Base-by-base conservation (phyloP, 2,888 invertebrate genomes). In the Luperina nickerlii region DNA sequence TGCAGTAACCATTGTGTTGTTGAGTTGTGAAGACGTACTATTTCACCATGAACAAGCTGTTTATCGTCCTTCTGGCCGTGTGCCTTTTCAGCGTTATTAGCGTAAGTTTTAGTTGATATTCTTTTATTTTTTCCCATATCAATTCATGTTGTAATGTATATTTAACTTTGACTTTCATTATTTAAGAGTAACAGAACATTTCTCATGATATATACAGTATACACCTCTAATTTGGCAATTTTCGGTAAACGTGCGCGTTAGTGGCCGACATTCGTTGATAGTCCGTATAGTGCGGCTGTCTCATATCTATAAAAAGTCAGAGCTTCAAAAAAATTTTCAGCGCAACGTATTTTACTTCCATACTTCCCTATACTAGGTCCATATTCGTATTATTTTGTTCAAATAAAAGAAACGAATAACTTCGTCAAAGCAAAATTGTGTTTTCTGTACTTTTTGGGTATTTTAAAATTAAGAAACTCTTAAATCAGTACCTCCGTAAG, bases 51-150 rank as follows among this genome's bases (percentile, higher is more conserved):
- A 94, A 95, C 89, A 96, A 96, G 83, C 80, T 92, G 4, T 78
- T 96, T 11, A 90, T 96, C 68, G 83, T 96, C n/a, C 78, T 96
- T 63, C 74, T 96, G 91, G 95, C 94, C 67, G 87, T 95, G 65
- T 95, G 95, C 93, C 93, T 96, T 73, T 89, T 95, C 83, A 93
- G 92, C 79, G 95, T 95, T 74, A 89, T 94, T 83, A 93, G 92
- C 79, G 95, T 95, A 76, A 94, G 95, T 95, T 82, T 74, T 66
- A 54, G 63, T 75, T 45, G 48, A 27, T 13, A 4, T 27, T 13
- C 4, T 51, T 69, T 13, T 15, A 0, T 51, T 69, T n/a, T 57
- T 71, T 38, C 18, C 15, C 11, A 1, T 60, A 60, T 60, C 18
- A 60, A 11, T 32, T 24, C 24, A 4, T 32, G 7, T 15, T 2